Percentiles rank a stretch among this genome's conserved stretches.
These are phyloP conservation scores for Lampropteryx suffumata DNA, from an alignment of 2,888 invertebrate genomes.

Conservation along the genomic window DNA sequence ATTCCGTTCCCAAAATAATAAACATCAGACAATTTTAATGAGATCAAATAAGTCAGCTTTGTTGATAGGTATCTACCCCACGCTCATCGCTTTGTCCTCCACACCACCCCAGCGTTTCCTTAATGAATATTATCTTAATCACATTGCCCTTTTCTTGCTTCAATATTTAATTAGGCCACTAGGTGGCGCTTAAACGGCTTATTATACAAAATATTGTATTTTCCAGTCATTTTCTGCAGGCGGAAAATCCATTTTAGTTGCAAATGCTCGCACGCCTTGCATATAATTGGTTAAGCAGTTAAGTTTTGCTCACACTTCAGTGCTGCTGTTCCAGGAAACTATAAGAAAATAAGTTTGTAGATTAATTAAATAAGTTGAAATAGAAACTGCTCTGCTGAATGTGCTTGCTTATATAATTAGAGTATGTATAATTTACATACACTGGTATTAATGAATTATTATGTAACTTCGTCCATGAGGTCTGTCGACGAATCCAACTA, in stretches of 20 bases:
- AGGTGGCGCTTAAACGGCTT: slow-evolving; percentile 59
- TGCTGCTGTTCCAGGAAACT: slow-evolving; percentile 28
- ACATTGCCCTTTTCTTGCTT: slow-evolving; percentile 57
- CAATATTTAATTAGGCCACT: slow-evolving; percentile 70
- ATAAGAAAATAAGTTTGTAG: slow-evolving; percentile 5
- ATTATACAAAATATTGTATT: slow-evolving; percentile 59
- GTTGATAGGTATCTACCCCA: neutral
- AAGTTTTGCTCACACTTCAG: slow-evolving; percentile 25
- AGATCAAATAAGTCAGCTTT: no score
- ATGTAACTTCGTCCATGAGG: no score
- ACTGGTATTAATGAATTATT: no score
- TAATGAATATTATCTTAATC: slow-evolving; percentile 68
- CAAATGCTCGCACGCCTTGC: slow-evolving; percentile 26
- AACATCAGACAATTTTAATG: no score
- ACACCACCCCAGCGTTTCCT: slow-evolving; percentile 27
- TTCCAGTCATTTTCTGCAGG: slow-evolving; percentile 26
- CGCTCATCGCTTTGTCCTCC: slow-evolving; percentile 24
- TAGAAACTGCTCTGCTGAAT: neutral
- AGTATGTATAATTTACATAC: no score
- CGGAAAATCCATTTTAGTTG: slow-evolving; percentile 23
- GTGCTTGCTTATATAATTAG: no score
- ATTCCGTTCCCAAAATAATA: no score
- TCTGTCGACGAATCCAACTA: no score
- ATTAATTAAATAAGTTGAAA: slow-evolving; percentile 18
- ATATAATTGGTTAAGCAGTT: slow-evolving; percentile 31